Evolutionary conservation across 2,113 vertebrate genomes (phyloP), one percentile per base, ranked within the genome.

Genomic region (Octodon degus): DNA sequence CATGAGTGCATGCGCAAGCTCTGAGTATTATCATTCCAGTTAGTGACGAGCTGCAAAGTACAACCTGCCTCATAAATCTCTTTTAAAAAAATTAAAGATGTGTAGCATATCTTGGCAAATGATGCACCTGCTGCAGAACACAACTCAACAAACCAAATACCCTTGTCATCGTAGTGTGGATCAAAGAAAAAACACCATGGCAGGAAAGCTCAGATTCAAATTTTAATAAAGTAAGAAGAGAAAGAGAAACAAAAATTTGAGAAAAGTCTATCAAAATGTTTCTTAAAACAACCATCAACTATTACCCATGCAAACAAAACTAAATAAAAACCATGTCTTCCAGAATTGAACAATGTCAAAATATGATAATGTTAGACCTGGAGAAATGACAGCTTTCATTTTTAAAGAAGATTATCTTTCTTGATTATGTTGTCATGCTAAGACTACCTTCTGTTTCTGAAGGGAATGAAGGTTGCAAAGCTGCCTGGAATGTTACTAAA

Each of bases 271-370:
- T 84, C 37, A 83, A 87, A 94, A 88, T 63, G 24, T 37, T 86
- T 96, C 90, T 81, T 43, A 81, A 92, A 88, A 30, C 16, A 88
- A 63, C 40, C 68, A 24, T 40, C 32, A 40, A 91, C 24, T 27
- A 63, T 74, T 85, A 88, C 20, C 37, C 34, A 82, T 67, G 53
- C 27, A 95, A 96, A 92, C n/a, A 79, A 92, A 96, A 95, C 72
- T 19, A 91, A 96, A 60, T 17, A 34, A 92, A 92, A 90, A 30
- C 1, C 17, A 32, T n/a, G 81, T 85, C 95, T 90, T 92, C 76
- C 27, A 93, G 94, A 94, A 97, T n/a, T 77, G 65, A 93, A 70
- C 67, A 86, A 91, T 90, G 92, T 30, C 34, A 88, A 93, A 91
- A 81, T 79, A 95, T 63, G 27, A 67, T n/a, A 88, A 6, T 65